Percentiles rank a stretch among this genome's conserved stretches.
Evolutionary conservation across 2,113 vertebrate species (phyloP).

Genomic region (Oryzias woworae): DNA sequence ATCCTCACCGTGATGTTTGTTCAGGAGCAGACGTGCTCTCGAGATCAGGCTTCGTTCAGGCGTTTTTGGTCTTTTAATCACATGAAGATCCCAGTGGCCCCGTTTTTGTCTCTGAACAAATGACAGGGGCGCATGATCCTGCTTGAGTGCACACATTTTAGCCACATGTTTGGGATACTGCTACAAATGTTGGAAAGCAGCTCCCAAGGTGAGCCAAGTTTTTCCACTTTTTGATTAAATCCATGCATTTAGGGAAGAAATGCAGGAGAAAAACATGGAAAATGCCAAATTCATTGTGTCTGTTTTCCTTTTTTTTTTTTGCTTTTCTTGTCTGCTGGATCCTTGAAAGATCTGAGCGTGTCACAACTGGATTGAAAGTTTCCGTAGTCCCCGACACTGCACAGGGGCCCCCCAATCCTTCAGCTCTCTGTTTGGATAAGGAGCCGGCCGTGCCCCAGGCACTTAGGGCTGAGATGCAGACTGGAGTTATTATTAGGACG

Average conservation of each 20-base stretch:
- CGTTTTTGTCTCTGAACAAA: slow-evolving; percentile 12
- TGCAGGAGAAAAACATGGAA: slow-evolving; percentile 43
- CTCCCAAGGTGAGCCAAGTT: slow-evolving; percentile 34
- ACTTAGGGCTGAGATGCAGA: slow-evolving; percentile 65
- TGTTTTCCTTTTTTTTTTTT: slow-evolving; percentile 3
- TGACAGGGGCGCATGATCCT: background rate
- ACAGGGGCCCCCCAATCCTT: slow-evolving; percentile 17
- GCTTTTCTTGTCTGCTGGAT: background rate
- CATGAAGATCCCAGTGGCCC: slow-evolving; percentile 7
- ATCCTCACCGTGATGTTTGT: slow-evolving; percentile 55
- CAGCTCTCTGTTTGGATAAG: slow-evolving; percentile 59
- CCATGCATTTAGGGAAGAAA: slow-evolving; percentile 60
- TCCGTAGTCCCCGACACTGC: slow-evolving; percentile 59
- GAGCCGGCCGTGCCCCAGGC: slow-evolving; percentile 47
- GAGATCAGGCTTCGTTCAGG: slow-evolving; percentile 15
- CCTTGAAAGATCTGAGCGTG: slow-evolving; percentile 46
- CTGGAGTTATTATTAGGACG: slow-evolving; percentile 63
- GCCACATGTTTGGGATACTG: slow-evolving; percentile 40
- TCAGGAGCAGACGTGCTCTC: slow-evolving; percentile 54
- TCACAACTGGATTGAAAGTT: slow-evolving; percentile 70
- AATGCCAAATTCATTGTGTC: slow-evolving; percentile 39
- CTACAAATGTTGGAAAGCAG: slow-evolving; percentile 31
- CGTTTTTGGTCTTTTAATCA: background rate
- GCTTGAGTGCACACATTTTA: slow-evolving; percentile 28
- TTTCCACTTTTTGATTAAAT: slow-evolving; percentile 63